phyloP scores from a whole-genome alignment of 2,888 invertebrate species.

The Lasiommata megera region DNA sequence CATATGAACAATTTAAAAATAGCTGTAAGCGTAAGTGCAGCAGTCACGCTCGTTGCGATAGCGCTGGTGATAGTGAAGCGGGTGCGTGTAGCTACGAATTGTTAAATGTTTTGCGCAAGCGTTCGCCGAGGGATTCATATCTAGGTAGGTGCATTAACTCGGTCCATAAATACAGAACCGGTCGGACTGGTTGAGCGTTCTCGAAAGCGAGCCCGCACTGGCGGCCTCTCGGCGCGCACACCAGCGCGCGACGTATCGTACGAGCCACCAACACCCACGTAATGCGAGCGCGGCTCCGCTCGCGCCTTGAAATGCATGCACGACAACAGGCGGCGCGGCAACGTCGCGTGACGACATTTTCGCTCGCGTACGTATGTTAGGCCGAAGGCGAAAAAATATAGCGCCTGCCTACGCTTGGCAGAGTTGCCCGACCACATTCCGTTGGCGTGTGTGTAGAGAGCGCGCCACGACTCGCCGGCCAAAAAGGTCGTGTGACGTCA shows the following conservation, averaged over 20 bases:
- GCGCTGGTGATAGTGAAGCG: constrained; percentile 50
- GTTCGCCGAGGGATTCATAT: constrained; percentile 68
- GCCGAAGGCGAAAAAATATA: constrained; percentile 76
- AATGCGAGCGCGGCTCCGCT: constrained; percentile 55
- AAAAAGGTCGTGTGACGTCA: constrained; percentile 80
- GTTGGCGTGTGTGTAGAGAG: constrained; percentile 67
- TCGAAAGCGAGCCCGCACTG: constrained; percentile 73
- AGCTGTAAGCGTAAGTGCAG: constrained; percentile 36
- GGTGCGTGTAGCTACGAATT: constrained; percentile 53
- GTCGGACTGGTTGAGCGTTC: constrained; percentile 77
- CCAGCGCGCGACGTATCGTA: constrained; percentile 46
- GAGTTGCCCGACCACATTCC: constrained; percentile 78
- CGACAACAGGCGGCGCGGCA: constrained; percentile 71
- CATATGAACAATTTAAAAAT: constrained; percentile 51
- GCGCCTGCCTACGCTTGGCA: constrained; percentile 78
- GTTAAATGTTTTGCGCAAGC: constrained; percentile 71
- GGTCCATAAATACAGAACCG: constrained; percentile 79
- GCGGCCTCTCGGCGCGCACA: constrained; percentile 70
- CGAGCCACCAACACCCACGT: constrained; percentile 63
- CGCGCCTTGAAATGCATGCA: constrained; percentile 69
- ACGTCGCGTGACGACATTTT: constrained; percentile 83
- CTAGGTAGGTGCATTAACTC: constrained; percentile 77
- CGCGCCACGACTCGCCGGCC: constrained; percentile 62
- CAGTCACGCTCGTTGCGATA: constrained; percentile 53
- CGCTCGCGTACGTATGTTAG: constrained; percentile 78